Evolutionary conservation across 2,888 invertebrate genomes (phyloP).

Genomic region (Mythimna loreyi): DNA sequence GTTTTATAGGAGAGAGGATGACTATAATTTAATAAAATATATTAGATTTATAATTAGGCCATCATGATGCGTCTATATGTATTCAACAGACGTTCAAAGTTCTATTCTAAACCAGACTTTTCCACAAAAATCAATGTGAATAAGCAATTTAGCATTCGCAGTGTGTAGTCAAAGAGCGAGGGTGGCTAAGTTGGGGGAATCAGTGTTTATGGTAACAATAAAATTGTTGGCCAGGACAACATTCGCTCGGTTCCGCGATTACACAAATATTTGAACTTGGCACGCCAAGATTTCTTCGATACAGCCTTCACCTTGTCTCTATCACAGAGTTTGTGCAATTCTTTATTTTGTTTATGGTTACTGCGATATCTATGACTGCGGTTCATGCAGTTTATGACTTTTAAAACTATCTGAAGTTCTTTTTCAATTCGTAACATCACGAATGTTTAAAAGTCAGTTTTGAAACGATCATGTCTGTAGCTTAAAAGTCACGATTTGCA

Average conservation of each 20-base stretch:
- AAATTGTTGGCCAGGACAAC: slow-evolving; percentile 78
- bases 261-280: slow-evolving; percentile 64
- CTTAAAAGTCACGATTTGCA: slow-evolving; percentile 2
- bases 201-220: slow-evolving; percentile 80
- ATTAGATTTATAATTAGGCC: too few relatives aligned
- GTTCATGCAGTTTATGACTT: slow-evolving; percentile 13
- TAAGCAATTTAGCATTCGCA: slow-evolving; percentile 75
- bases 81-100: neutral
- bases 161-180: slow-evolving; percentile 66
- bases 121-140: slow-evolving; percentile 73
- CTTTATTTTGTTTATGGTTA: slow-evolving; percentile 54
- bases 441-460: slow-evolving; percentile 4
- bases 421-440: slow-evolving; percentile 11
- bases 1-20: too few relatives aligned
- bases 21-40: too few relatives aligned
- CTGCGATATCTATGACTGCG: slow-evolving; percentile 26
- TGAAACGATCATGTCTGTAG: slow-evolving; percentile 7
- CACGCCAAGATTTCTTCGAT: slow-evolving; percentile 49
- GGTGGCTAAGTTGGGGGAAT: slow-evolving; percentile 75
- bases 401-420: slow-evolving; percentile 6
- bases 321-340: slow-evolving; percentile 50
- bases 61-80: neutral
- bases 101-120: slow-evolving; percentile 18
- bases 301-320: slow-evolving; percentile 60
- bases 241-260: slow-evolving; percentile 58